These are phyloP conservation scores for Macaca fascicularis DNA, from an alignment of 2,113 vertebrate species.

Conservation along the genomic window T2T-MFA8v1.1 NC_088389.1:120061001-120061500, in stretches of 20 bases:
- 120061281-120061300: neutral
- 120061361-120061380: too few relatives aligned
- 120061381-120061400: neutral
- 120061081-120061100: neutral
- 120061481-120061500: neutral
- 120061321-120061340: neutral
- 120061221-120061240: rapidly evolving
- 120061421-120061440: neutral
- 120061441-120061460: neutral
- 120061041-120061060: neutral
- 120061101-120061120: neutral
- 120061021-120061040: neutral
- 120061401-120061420: neutral
- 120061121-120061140: neutral
- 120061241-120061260: neutral
- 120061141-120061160: neutral
- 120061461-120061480: neutral
- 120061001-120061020: neutral
- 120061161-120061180: neutral
- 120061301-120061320: too few relatives aligned
- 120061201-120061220: rapidly evolving
- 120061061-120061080: neutral
- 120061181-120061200: neutral
- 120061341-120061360: neutral
- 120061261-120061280: neutral